Evolutionary conservation across 2,888 invertebrate genomes (phyloP), one percentile per base, ranked within the genome.

Genomic region (Rapana venosa): DNA sequence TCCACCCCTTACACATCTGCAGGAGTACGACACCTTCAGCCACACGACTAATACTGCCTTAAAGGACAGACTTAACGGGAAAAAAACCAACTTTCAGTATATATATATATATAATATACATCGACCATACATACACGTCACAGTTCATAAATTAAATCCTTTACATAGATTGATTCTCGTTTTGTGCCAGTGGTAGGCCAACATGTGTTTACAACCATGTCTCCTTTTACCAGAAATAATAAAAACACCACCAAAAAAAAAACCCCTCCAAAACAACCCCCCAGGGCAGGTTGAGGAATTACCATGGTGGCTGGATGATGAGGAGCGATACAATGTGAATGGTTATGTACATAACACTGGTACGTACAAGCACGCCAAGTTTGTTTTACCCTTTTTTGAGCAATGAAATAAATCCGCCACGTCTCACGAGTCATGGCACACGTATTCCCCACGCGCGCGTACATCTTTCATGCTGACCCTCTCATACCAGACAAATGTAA

Each of bases 121-220:
- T 47, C 2, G n/a, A n/a, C n/a, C n/a, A n/a, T n/a, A 47, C 47
- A 47, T 47, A 47, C 47, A 47, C 47, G 47, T 32, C 11, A n/a
- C 15, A 32, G 15, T 32, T 79, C 32, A 79, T 79, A 79, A 79
- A 20, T 79, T 79, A 79, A 79, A 79, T 79, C 35, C 77, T 79
- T 79, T 79, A 32, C 77, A 79, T 79, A 32, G 13, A 15, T 79
- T 79, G 15, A 79, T 79, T 79, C 77, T 79, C 77, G 77, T 79
- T 79, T 79, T 79, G 32, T 32, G 77, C 32, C 77, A 15, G 32
- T 17, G 13, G 4, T 79, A 79, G 15, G 20, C 13, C 17, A 79
- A 32, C 32, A 79, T 8, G 74, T 5, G n/a, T 26, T 26, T n/a
- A n/a, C n/a, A n/a, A 26, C 74, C n/a, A 74, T 26, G 74, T 26